phyloP scores from a whole-genome alignment of 2,113 vertebrate genomes.

The Apteryx mantelli region DNA sequence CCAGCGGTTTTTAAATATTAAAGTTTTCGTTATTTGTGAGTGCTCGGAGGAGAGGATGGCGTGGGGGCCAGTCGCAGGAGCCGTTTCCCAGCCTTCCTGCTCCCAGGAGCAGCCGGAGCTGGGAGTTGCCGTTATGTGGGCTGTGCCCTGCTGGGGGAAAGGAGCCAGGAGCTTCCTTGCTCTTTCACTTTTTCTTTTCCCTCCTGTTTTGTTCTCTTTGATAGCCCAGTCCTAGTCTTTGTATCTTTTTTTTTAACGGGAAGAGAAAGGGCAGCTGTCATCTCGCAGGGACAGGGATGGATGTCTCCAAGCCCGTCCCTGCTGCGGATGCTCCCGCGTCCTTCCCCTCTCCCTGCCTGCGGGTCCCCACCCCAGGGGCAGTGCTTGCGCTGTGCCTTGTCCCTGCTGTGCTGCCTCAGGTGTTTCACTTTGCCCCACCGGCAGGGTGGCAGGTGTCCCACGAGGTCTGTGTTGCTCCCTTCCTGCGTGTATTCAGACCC shows the following conservation, averaged over 20 bases:
- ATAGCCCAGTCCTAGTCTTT: not conserved
- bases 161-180: not conserved
- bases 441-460: not conserved
- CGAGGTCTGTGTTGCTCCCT: not conserved
- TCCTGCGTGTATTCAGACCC: not conserved
- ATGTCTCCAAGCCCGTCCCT: not conserved
- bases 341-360: not conserved
- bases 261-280: not conserved
- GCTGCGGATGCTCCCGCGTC: not conserved
- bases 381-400: too few species aligned
- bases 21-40: accelerated
- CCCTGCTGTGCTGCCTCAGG: not conserved
- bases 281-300: accelerated
- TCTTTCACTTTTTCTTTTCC: not conserved
- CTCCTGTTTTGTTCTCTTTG: not conserved
- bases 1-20: not conserved
- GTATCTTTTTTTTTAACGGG: not conserved
- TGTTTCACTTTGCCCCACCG: not conserved
- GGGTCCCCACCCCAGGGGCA: too few species aligned
- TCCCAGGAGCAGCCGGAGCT: accelerated
- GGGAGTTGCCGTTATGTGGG: accelerated
- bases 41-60: accelerated
- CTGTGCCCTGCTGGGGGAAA: not conserved
- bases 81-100: not conserved
- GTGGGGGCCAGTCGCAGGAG: accelerated